Evolutionary conservation across 2,888 invertebrate species (phyloP), one percentile per base, ranked within the genome.

Genomic region (Cerceris rybyensis): DNA sequence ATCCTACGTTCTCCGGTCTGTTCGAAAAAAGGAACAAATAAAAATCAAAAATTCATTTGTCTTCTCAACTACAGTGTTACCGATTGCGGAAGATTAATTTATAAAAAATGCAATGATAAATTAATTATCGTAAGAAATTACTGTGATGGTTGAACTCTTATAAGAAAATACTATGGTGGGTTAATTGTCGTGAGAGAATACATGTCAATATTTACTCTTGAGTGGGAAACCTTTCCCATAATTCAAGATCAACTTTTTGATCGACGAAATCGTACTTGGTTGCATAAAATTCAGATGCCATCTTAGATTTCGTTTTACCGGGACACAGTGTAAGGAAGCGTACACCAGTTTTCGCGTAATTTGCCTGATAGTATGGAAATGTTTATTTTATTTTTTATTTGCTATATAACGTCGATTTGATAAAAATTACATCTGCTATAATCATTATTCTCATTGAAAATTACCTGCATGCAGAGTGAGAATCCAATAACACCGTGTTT

Each of bases 401-500:
- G 4, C 28, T 28, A 28, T 28, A 28, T 28, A 28, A 28, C 28
- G 28, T 28, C 28, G 28, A 28, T 28, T 28, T 28, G 2, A 28
- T 28, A n/a, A n/a, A n/a, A n/a, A 4, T 28, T 28, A 28, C 28
- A 4, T 28, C 28, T 46, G 1, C 5, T 46, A 2, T 46, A 46
- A 46, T 11, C 2, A 13, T 11, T 11, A 46, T 46, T n/a, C 11
- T 6, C 7, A 13, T 59, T 41, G n/a, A 13, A 14, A 74, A 55
- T 59, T 83, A 91, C 90, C 71, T 84, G 81, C 54, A 89, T 54
- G 50, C 72, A 49, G 28, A 72, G 67, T 13, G 83, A 87, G 58
- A 91, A 87, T 0, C 89, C 90, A 13, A 91, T 52, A 9, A 92
- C 88, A 9, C 87, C 90, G 71, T 86, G 82, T 88, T 95, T 95